Conservation (phyloP, 1,140 invertebrate genomes). For the Drosophila nasuta region DNA sequence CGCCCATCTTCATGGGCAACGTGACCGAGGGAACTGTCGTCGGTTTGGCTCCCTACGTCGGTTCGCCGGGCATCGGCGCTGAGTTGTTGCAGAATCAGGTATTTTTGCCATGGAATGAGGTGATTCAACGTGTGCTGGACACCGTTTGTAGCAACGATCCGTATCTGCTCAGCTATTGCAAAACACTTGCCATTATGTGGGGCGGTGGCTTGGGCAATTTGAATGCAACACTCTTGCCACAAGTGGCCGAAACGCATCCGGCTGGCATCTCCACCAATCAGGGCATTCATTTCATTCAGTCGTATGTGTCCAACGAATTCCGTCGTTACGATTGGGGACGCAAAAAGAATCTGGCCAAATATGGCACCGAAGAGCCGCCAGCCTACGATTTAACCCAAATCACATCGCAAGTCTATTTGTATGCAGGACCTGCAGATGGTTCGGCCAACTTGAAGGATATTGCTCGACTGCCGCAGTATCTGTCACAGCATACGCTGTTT, state of each 20-base stretch:
- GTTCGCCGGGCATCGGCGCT: slow-evolving; percentile 49
- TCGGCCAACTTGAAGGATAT: slow-evolving; percentile 86
- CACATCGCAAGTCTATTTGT: slow-evolving; percentile 87
- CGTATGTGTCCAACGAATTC: slow-evolving; percentile 72
- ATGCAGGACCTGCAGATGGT: slow-evolving; percentile 88
- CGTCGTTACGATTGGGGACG: slow-evolving; percentile 85
- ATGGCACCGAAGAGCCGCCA: slow-evolving; percentile 85
- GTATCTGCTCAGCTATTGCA: slow-evolving; percentile 58
- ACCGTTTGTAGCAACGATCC: slow-evolving; percentile 65
- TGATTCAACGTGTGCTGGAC: slow-evolving; percentile 64
- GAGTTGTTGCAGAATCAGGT: slow-evolving; percentile 65
- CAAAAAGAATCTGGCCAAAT: slow-evolving; percentile 84
- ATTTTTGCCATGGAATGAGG: slow-evolving; percentile 63
- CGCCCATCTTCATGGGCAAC: slow-evolving; percentile 86
- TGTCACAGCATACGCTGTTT: slow-evolving; percentile 84
- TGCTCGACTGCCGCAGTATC: slow-evolving; percentile 72
- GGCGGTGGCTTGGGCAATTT: slow-evolving; percentile 60
- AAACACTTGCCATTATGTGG: slow-evolving; percentile 67
- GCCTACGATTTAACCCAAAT: slow-evolving; percentile 87
- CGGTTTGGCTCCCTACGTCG: slow-evolving; percentile 31
- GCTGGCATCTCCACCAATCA: slow-evolving; percentile 86
- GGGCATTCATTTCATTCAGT: slow-evolving; percentile 85
- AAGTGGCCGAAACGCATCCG: slow-evolving; percentile 72
- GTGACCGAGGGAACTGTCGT: slow-evolving; percentile 85
- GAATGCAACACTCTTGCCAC: slow-evolving; percentile 66